These are phyloP conservation scores for Drosophila siamana DNA, from an alignment of 2,888 invertebrate species.

Conservation along the genomic window DNA sequence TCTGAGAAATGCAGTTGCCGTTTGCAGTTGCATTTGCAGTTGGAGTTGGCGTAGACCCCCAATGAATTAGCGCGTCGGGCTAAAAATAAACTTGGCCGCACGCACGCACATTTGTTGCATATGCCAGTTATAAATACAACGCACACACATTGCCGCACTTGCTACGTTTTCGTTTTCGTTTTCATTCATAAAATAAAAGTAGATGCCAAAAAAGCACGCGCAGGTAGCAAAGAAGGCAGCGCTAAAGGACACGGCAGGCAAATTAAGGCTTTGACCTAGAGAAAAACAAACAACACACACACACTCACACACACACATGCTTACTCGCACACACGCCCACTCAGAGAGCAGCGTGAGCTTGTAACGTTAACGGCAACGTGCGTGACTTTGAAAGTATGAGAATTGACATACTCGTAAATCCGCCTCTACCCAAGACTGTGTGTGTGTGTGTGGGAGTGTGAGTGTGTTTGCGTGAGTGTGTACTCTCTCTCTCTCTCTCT, in stretches of 20 bases:
- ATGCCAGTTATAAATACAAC: conserved; percentile 37
- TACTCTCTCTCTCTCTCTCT: no score
- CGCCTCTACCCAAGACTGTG: conserved; percentile 7
- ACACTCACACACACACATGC: conserved; percentile 20
- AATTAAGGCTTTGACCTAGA: conserved; percentile 81
- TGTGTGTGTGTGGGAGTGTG: conserved; percentile 23
- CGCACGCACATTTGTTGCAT: conserved; percentile 52
- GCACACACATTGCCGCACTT: conserved; percentile 10
- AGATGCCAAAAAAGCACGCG: conserved; percentile 55
- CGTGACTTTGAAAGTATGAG: conserved; percentile 76
- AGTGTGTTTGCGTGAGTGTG: conserved; percentile 18
- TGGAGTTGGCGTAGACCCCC: conserved; percentile 58
- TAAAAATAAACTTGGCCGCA: conserved; percentile 31
- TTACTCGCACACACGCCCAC: conserved; percentile 21
- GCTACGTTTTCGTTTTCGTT: conserved; percentile 45
- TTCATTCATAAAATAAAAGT: conserved; percentile 69
- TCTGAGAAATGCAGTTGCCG: conserved; percentile 31
- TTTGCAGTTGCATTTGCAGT: conserved; percentile 26
- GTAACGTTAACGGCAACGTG: conserved; percentile 67
- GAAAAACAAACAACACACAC: conserved; percentile 68
- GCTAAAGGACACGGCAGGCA: conserved; percentile 66
- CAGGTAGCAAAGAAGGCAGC: conserved; percentile 51
- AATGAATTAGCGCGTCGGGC: conserved; percentile 61
- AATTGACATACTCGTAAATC: conserved; percentile 78
- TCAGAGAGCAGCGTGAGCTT: conserved; percentile 22